These are phyloP conservation scores for Semotilus atromaculatus DNA, from an alignment of 2,797 vertebrate species.

Conservation along the genomic window DNA sequence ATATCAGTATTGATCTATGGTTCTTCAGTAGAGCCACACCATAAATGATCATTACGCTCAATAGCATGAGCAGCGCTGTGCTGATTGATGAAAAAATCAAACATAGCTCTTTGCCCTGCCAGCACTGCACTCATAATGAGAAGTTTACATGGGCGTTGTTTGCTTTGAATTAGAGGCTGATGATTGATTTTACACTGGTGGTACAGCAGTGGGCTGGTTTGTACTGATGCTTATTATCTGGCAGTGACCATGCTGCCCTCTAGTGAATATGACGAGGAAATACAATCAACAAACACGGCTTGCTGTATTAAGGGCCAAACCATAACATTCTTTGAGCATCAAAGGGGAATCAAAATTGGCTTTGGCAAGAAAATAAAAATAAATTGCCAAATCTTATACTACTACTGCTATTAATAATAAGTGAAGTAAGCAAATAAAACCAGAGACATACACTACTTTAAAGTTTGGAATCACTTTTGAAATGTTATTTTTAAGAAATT, in stretches of 20 bases:
- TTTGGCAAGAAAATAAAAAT: neutral
- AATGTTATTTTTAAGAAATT: neutral
- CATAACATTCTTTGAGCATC: neutral
- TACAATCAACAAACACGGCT: neutral
- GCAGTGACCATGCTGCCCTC: slow-evolving; percentile 26
- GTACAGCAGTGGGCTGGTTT: neutral
- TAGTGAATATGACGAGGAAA: slow-evolving; percentile 36
- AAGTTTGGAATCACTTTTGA: neutral
- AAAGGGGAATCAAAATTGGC: neutral
- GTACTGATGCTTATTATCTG: neutral
- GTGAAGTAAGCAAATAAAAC: neutral
- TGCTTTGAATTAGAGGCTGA: slow-evolving; percentile 35
- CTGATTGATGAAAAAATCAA: slow-evolving; percentile 42
- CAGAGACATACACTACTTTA: neutral
- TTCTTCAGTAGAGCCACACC: neutral
- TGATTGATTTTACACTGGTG: slow-evolving; percentile 28
- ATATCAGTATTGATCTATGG: slow-evolving; percentile 14
- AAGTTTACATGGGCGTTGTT: slow-evolving; percentile 15
- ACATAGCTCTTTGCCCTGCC: neutral
- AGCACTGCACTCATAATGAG: neutral
- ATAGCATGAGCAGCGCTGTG: neutral
- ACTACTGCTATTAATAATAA: no score
- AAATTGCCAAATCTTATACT: no score
- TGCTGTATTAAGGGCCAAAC: neutral
- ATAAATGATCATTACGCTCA: neutral